Evolutionary conservation across 2,888 invertebrate genomes (phyloP).

Genomic region (Drosophila rubida): DNA sequence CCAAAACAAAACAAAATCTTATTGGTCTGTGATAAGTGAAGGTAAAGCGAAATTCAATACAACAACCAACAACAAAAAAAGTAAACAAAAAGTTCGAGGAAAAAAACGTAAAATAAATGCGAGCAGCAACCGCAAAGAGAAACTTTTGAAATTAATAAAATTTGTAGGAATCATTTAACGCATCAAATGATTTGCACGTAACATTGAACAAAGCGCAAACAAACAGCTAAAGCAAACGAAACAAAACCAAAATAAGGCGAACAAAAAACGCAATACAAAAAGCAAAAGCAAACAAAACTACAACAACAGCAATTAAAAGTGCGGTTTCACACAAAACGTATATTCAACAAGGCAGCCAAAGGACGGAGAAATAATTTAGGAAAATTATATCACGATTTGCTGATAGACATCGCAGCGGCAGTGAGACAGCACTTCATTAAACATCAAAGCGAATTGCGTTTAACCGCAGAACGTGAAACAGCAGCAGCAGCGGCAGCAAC

Average conservation of each 20-base stretch:
- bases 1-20: conserved; percentile 47
- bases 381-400: conserved; percentile 72
- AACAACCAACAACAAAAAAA: conserved; percentile 13
- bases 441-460: conserved; percentile 77
- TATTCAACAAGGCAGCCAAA: conserved; percentile 25
- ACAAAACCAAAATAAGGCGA: conserved; percentile 12
- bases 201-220: conserved; percentile 53
- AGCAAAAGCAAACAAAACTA: conserved; percentile 12
- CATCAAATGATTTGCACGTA: conserved; percentile 62
- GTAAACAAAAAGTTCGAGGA: conserved; percentile 19
- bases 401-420: conserved; percentile 52
- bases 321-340: conserved; percentile 64
- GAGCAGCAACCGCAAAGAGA: conserved; percentile 58
- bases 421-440: conserved; percentile 79
- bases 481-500: conserved; percentile 52
- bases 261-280: conserved; percentile 19
- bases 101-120: conserved; percentile 47
- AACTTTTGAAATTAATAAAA: conserved; percentile 71
- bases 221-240: conserved; percentile 11
- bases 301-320: conserved; percentile 66
- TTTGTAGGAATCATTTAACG: conserved; percentile 74
- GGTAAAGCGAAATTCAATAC: conserved; percentile 71
- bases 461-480: conserved; percentile 73
- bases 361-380: conserved; percentile 58
- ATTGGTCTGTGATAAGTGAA: conserved; percentile 84